phyloP scores from a whole-genome alignment of 2,113 vertebrate genomes.

The Phalacrocorax aristotelis region DNA sequence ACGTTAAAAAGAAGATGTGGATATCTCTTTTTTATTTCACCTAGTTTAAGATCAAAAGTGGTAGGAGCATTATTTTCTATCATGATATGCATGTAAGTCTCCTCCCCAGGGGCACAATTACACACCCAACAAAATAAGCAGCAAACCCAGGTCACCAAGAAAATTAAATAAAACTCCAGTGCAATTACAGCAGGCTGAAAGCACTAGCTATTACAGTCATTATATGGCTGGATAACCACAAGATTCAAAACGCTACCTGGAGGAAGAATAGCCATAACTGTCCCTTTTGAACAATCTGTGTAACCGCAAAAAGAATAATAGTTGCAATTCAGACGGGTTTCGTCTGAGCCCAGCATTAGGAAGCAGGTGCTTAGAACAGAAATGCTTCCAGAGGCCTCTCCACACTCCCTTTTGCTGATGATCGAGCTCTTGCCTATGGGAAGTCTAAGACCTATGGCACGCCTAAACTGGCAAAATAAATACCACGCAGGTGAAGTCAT shows the following conservation, averaged over 20 bases:
- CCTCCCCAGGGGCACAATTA: conserved; percentile 1
- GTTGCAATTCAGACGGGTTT: not conserved
- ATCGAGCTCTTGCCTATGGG: not conserved
- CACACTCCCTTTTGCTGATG: not conserved
- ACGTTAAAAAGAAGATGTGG: not conserved
- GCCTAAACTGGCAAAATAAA: not conserved
- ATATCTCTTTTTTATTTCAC: not conserved
- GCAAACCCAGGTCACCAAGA: not conserved
- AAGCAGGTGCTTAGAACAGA: not conserved
- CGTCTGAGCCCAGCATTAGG: not conserved
- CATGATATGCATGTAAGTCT: not conserved
- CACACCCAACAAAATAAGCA: conserved; percentile 5
- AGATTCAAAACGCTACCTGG: not conserved
- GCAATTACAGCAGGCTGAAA: not conserved
- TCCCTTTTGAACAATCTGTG: not conserved
- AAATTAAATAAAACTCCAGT: conserved; percentile 19
- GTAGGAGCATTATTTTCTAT: not conserved
- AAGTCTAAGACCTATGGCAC: not conserved
- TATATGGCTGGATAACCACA: not conserved
- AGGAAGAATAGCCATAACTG: not conserved
- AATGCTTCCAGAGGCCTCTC: not conserved
- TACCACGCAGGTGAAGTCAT: not conserved
- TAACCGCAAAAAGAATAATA: not conserved
- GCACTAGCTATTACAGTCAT: not conserved
- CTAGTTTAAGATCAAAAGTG: not conserved